Evolutionary conservation across 2,797 vertebrate species (phyloP).

Genomic region (Lacerta bilineata): DNA sequence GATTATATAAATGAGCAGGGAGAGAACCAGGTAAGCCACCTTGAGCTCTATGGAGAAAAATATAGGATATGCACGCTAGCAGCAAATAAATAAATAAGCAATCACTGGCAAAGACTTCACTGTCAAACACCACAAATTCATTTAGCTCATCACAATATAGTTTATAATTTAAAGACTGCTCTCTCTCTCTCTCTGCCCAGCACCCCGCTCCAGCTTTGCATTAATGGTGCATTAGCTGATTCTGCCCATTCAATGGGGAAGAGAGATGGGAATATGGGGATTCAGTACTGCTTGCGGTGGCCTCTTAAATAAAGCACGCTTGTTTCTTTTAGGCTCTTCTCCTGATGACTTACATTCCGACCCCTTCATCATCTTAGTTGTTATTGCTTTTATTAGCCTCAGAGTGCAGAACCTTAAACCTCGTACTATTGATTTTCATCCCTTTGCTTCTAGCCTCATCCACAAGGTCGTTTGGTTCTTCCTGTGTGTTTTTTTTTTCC

Average conservation of each 20-base stretch:
- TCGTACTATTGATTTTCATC: conserved; percentile 41
- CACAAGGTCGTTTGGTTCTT: conserved; percentile 33
- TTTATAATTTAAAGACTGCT: background rate
- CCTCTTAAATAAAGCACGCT: conserved; percentile 6
- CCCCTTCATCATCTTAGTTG: conserved; percentile 31
- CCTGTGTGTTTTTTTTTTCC: background rate
- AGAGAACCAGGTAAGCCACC: too few species aligned
- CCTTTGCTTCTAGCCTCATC: conserved; percentile 6
- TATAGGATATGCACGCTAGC: too few species aligned
- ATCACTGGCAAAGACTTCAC: background rate
- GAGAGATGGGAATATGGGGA: background rate
- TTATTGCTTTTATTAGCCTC: conserved; percentile 44
- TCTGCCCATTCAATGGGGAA: background rate
- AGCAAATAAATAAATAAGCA: background rate
- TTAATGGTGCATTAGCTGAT: background rate
- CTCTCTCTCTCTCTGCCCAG: background rate
- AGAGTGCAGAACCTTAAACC: conserved; percentile 28
- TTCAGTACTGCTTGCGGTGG: background rate
- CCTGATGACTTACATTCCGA: conserved; percentile 26
- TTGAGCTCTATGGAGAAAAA: too few species aligned
- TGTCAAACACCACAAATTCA: background rate
- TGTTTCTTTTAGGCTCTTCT: conserved; percentile 3
- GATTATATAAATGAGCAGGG: too few species aligned
- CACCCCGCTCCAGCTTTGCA: too few species aligned
- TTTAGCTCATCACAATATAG: background rate